phyloP scores from a whole-genome alignment of 2,113 vertebrate species.

The Cisticola juncidis region DNA sequence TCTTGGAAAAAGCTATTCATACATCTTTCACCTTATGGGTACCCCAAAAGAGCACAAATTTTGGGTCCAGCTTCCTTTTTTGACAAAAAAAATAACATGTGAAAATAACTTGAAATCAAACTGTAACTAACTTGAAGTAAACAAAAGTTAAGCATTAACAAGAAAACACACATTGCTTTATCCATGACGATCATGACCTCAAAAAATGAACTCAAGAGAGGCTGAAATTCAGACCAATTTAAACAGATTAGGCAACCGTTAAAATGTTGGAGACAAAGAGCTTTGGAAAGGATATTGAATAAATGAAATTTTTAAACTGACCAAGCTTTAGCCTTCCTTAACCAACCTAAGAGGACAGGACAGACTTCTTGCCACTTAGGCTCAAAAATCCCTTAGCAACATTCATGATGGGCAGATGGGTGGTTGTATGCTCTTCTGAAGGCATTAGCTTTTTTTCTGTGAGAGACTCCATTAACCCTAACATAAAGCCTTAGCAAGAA shows the following conservation, averaged over 20 bases:
- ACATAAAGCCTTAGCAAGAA: neutral
- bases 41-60: neutral
- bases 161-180: neutral
- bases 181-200: rapidly evolving
- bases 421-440: neutral
- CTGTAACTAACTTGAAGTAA: neutral
- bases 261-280: neutral
- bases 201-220: neutral
- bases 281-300: neutral
- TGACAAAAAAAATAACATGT: neutral
- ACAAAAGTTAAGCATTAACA: neutral
- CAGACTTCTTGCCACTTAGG: neutral
- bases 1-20: neutral
- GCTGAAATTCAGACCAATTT: neutral
- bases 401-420: neutral
- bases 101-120: neutral
- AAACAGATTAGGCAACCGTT: neutral
- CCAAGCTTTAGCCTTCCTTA: neutral
- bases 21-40: neutral
- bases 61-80: neutral
- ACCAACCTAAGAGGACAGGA: neutral
- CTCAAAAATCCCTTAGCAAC: neutral
- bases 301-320: neutral
- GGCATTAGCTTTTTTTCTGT: neutral
- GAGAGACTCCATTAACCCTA: neutral